Evolutionary conservation across 2,888 invertebrate species (phyloP), one percentile per base, ranked within the genome.

Genomic region (Linyphia triangularis): DNA sequence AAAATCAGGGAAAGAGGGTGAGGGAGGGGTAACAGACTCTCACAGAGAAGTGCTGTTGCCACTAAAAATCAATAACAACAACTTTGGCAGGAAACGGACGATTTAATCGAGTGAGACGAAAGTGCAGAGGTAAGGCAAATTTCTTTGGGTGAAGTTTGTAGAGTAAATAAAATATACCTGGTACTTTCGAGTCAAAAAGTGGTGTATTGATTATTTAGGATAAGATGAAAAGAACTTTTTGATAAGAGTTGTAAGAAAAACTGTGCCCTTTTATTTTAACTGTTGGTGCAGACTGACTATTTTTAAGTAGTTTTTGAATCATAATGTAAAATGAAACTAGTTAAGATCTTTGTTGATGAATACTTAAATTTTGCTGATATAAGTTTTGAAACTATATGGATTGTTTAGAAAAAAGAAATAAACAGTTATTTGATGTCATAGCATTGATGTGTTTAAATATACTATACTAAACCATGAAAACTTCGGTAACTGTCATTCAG

Each of bases 121-220:
- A 67, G 28, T 67, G 51, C 65, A 67, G 67, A 67, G 78, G 78
- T 79, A 79, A 79, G 78, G 78, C 51, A 65, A 79, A 67, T 79
- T 79, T 79, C 67, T 77, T 77, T 30, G 16, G 26, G 40, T 59
- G 19, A 61, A 37, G 65, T 59, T 67, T 65, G 43, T 59, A 75
- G 30, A 22, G 51, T 65, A 19, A 13, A 37, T 5, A 28, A 77
- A 78, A 67, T 24, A 24, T 77, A 16, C n/a, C 40, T 37, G n/a
- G 67, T 67, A 51, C 51, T 51, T 51, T 57, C 16, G 24, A 51
- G 30, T 28, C 37, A 67, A 65, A 67, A 65, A 67, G 43, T 51
- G 78, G 43, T 51, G 67, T 43, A 79, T 79, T 67, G 67, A 79
- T 79, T 67, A 79, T 67, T 30, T 19, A 19, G 22, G 26, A 26